These are phyloP conservation scores for Phylloscopus collybita DNA, from an alignment of 2,797 vertebrate genomes.

Conservation along the genomic window DNA sequence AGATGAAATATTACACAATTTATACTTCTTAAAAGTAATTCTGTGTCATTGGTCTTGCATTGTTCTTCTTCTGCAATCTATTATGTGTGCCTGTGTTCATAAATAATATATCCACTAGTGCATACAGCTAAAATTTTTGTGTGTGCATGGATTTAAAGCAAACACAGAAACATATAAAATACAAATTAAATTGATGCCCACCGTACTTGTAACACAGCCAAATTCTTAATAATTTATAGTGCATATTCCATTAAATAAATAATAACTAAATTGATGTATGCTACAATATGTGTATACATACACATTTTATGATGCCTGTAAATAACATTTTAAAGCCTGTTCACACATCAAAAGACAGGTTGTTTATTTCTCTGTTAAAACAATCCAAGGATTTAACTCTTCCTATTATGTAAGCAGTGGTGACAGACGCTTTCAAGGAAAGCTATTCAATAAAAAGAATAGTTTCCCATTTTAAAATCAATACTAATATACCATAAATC, in stretches of 20 bases:
- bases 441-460: constrained; percentile 44
- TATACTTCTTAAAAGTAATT: neutral
- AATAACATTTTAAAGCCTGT: constrained; percentile 57
- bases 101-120: constrained; percentile 22
- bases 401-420: constrained; percentile 60
- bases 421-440: constrained; percentile 27
- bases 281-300: constrained; percentile 21
- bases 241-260: constrained; percentile 48
- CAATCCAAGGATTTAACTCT: constrained; percentile 41
- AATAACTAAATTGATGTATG: constrained; percentile 38
- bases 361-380: constrained; percentile 67
- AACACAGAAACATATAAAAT: neutral
- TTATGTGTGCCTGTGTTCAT: neutral
- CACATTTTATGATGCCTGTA: constrained; percentile 34
- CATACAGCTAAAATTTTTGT: neutral
- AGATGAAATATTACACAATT: neutral
- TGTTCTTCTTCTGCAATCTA: neutral
- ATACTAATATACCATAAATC: constrained; percentile 23
- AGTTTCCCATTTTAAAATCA: constrained; percentile 34
- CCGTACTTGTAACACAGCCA: constrained; percentile 1
- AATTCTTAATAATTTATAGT: constrained; percentile 55
- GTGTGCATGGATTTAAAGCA: neutral
- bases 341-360: constrained; percentile 48
- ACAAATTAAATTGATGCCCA: constrained; percentile 4
- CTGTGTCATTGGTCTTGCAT: neutral